phyloP scores from a whole-genome alignment of 2,113 vertebrate genomes.

The Jaculus jaculus region DNA sequence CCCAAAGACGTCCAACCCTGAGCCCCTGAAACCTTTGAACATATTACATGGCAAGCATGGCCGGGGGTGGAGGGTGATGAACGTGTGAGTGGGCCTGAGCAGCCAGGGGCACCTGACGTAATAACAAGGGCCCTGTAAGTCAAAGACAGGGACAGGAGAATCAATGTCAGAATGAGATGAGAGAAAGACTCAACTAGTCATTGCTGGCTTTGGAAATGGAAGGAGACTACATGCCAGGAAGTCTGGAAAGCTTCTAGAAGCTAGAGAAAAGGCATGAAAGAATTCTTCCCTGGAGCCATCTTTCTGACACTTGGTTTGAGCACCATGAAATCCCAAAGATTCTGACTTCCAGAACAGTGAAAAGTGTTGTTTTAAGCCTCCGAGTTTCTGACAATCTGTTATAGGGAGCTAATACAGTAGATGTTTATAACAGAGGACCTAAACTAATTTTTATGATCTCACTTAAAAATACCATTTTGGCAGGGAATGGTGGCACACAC shows the following conservation, averaged over 20 bases:
- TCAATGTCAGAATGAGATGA: accelerated
- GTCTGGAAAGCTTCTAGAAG: background rate
- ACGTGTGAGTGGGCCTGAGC: background rate
- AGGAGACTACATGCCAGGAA: background rate
- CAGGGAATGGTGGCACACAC: too few relatives aligned
- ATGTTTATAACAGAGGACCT: background rate
- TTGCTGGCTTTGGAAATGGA: background rate
- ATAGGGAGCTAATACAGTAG: background rate
- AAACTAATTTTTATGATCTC: slow-evolving; percentile 16
- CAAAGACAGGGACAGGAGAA: background rate
- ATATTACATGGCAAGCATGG: background rate
- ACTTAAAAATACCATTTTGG: slow-evolving; percentile 71
- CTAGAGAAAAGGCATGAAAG: background rate
- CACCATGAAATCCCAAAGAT: background rate
- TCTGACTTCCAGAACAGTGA: background rate
- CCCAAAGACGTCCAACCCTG: background rate
- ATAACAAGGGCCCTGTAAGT: background rate
- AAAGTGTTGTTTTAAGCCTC: background rate
- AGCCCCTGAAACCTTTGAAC: background rate
- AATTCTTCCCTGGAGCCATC: background rate
- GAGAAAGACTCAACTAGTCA: background rate
- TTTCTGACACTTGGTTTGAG: background rate
- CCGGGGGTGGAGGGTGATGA: background rate
- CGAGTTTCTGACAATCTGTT: background rate
- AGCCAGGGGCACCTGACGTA: background rate